Evolutionary conservation across 2,113 vertebrate species (phyloP).

Genomic region (Struthio camelus): DNA sequence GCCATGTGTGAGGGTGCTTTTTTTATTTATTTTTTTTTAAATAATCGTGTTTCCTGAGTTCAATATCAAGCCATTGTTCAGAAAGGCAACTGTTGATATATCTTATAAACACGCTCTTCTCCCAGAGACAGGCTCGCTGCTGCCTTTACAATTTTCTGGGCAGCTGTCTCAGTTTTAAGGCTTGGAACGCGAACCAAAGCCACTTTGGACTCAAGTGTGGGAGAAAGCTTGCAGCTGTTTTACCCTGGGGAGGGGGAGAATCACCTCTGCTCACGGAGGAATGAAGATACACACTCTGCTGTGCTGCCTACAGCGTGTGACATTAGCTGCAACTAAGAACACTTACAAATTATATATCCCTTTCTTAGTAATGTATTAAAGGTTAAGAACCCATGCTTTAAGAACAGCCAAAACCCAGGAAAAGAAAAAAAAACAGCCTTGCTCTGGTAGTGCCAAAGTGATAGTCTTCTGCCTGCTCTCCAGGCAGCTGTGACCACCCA

Average conservation of each 20-base stretch:
- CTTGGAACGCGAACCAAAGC: neutral
- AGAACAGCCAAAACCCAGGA: neutral
- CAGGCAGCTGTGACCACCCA: neutral
- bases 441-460: rapidly evolving
- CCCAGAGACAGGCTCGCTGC: neutral
- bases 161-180: neutral
- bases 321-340: no score
- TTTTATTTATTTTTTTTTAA: neutral
- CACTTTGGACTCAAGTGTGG: neutral
- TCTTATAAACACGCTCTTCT: neutral
- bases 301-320: neutral
- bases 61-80: rapidly evolving
- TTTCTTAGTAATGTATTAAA: neutral
- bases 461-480: neutral
- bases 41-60: rapidly evolving
- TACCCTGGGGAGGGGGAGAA: neutral
- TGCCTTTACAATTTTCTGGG: neutral
- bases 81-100: rapidly evolving
- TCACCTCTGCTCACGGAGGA: neutral
- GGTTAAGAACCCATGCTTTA: neutral
- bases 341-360: no score
- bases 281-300: rapidly evolving
- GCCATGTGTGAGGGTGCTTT: neutral
- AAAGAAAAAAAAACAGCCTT: neutral
- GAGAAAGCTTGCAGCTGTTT: neutral